Base-by-base conservation (phyloP, 2,113 vertebrate genomes). In the Leptobrachium ailaonicum region DNA sequence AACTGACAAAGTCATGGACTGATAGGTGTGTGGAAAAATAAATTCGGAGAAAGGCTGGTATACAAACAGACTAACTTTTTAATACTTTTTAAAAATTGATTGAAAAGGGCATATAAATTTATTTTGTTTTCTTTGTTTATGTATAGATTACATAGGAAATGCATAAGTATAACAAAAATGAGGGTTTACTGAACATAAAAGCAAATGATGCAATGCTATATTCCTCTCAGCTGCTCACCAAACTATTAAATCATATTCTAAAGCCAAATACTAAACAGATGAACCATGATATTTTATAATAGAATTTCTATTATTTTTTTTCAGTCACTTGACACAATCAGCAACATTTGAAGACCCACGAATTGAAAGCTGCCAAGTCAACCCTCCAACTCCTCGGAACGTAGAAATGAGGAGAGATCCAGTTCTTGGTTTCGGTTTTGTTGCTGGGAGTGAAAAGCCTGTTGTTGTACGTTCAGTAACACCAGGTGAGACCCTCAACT, bases 381-480 rank as follows among this genome's bases (percentile, higher is more conserved):
- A 94, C 84, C 95, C 95, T 88, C 96, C 97, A 67, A 76, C 95
- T 20, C 95, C 96, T 66, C 92, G 97, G 85, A 98, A 95, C 88
- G 95, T 98, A 89, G 97, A 98, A 87, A 98, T 99, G 98, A 95
- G 96, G 91, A 95, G 98, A 84, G 98, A 99, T 88, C 98, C 98
- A 7, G 96, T 99, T 71, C 92, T 99, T 83, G 97, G 97, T 84
- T 99, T 99, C 85, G 97, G 98, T 83, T 99, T 99, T 70, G 97
- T 99, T 88, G 98, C 98, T 79, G 98, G 98, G 85, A 98, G 98
- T 89, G 98, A 99, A 89, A 99, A 98, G 88, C 98, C 97, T 8
- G 97, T 99, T 86, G 95, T 98, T 80, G 97, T 98, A 71, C 97
- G 98, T 78, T 99, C 98, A 67, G 96, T 99, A 79, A 99, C 98